A percentile compares a stretch with the other conserved stretches of the same genome.
Conservation (phyloP, 2,113 vertebrate genomes). For the Delphinapterus leucas region DNA sequence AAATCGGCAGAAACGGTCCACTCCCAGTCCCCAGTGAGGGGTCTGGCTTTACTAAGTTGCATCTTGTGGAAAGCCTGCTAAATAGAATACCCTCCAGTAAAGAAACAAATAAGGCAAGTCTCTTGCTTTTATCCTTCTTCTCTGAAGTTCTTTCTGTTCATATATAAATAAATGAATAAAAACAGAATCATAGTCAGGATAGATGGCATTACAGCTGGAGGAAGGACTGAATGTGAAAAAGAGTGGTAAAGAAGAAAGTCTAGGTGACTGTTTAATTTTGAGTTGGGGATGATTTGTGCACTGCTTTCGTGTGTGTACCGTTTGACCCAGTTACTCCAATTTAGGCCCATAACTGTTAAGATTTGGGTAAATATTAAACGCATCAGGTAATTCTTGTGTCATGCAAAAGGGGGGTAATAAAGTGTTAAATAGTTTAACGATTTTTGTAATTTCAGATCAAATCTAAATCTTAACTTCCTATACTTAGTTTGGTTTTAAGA, state of each 20-base stretch:
- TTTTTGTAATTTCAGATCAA: background rate
- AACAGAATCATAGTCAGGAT: background rate
- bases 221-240: background rate
- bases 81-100: constrained; percentile 94
- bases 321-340: background rate
- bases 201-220: background rate
- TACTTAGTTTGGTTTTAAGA: background rate
- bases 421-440: background rate
- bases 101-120: constrained; percentile 92
- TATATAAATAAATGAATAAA: background rate
- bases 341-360: background rate
- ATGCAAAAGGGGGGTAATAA: background rate
- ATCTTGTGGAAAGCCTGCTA: constrained; percentile 91
- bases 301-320: background rate
- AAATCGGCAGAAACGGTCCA: constrained; percentile 93
- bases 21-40: constrained; percentile 92
- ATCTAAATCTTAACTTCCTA: background rate
- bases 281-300: background rate
- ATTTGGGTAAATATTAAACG: background rate
- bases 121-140: background rate
- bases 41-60: constrained; percentile 92
- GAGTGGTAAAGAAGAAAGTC: background rate
- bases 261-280: background rate
- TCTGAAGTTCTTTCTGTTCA: background rate
- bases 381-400: background rate